phyloP scores from a whole-genome alignment of 1,140 invertebrate species.

The Plodia interpunctella region DNA sequence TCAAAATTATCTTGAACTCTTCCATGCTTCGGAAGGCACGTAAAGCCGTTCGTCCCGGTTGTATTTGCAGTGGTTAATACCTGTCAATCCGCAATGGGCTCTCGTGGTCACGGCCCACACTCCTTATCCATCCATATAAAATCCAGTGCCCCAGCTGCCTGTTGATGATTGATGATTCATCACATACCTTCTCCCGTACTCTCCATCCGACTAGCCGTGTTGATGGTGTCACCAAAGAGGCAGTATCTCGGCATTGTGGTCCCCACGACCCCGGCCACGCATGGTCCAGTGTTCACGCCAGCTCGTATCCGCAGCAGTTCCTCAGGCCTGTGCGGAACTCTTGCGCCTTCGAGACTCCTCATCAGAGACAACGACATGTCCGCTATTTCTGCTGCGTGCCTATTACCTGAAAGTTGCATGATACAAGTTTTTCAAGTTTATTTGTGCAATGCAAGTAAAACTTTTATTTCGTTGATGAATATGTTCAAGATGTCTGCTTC shows the following conservation, averaged over 20 bases:
- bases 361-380: slow-evolving; percentile 80
- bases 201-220: slow-evolving; percentile 91
- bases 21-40: too few species aligned
- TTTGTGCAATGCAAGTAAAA: too few species aligned
- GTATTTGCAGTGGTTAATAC: too few species aligned
- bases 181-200: slow-evolving; percentile 91
- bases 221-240: slow-evolving; percentile 89
- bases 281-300: slow-evolving; percentile 80
- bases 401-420: slow-evolving; percentile 38
- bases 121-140: slow-evolving; percentile 59
- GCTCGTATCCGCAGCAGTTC: slow-evolving; percentile 78
- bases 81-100: too few species aligned
- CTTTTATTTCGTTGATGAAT: too few species aligned
- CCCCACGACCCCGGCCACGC: slow-evolving; percentile 81
- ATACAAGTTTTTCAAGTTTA: too few species aligned
- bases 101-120: too few species aligned
- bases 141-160: not conserved
- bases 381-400: slow-evolving; percentile 79
- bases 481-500: too few species aligned
- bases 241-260: slow-evolving; percentile 83
- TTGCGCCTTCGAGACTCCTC: slow-evolving; percentile 67
- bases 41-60: too few species aligned
- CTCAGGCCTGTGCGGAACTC: slow-evolving; percentile 78
- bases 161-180: too few species aligned
- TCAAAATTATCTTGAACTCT: too few species aligned